Conservation (phyloP, 2,888 invertebrate genomes). For the Trilocha varians region DNA sequence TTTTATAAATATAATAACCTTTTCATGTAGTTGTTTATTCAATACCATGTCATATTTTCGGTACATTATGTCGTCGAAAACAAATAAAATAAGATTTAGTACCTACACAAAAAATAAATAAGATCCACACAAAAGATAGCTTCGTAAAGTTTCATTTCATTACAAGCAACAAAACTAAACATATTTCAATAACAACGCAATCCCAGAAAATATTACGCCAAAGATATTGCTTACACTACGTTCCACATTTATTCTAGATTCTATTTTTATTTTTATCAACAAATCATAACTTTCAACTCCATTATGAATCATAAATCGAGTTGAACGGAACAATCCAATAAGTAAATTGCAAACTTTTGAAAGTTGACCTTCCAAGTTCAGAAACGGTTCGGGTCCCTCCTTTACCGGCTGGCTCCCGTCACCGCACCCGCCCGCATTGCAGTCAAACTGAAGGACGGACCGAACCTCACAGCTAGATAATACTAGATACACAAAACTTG, state of each 20-base stretch:
- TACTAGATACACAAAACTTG: neutral
- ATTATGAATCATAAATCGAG: slow-evolving; percentile 23
- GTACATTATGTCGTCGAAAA: too few species aligned
- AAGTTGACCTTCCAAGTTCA: slow-evolving; percentile 63
- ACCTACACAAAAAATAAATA: too few species aligned
- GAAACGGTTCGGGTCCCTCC: slow-evolving; percentile 33
- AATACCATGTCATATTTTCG: too few species aligned
- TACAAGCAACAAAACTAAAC: too few species aligned
- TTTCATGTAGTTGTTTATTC: too few species aligned
- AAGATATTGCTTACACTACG: neutral
- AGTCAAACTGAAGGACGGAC: slow-evolving; percentile 53
- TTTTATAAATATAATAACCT: too few species aligned
- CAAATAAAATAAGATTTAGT: too few species aligned
- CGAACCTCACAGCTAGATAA: slow-evolving; percentile 5
- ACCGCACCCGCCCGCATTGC: slow-evolving; percentile 59
- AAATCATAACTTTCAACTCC: slow-evolving; percentile 1
- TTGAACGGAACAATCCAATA: slow-evolving; percentile 36
- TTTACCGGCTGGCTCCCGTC: slow-evolving; percentile 19
- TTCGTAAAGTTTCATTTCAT: too few species aligned
- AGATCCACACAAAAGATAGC: too few species aligned
- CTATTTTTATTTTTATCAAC: neutral
- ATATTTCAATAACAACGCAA: neutral
- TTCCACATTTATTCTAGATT: neutral
- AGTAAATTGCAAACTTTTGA: slow-evolving; percentile 44
- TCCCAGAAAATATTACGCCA: neutral